Percentiles rank a stretch among this genome's conserved stretches.
Conservation (phyloP, 35 echinoderm and acorn worm genomes). For the Ptychodera flava region DNA sequence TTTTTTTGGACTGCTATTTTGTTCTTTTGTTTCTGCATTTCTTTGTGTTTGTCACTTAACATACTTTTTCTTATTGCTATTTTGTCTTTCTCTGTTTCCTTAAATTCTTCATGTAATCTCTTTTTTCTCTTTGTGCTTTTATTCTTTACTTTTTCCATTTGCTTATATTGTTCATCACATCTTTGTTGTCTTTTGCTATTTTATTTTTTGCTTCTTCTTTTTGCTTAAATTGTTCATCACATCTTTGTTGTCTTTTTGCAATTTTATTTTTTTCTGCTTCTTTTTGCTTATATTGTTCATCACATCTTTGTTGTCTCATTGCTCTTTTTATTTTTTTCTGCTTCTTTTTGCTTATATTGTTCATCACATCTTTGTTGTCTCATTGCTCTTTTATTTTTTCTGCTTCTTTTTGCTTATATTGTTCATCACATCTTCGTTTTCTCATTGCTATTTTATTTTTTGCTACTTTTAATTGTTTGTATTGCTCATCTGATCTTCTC, state of each 20-base stretch:
- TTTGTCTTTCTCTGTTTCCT: not conserved
- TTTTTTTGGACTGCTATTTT: slow-evolving; percentile 8
- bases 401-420: slow-evolving; percentile 8
- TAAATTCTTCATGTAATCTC: not conserved
- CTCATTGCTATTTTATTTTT: no score
- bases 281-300: slow-evolving; percentile 6
- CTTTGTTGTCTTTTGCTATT: not conserved
- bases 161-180: not conserved
- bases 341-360: not conserved
- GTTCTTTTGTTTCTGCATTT: not conserved
- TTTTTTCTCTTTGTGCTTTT: not conserved
- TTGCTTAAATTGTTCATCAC: not conserved
- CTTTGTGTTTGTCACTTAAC: not conserved
- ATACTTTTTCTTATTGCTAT: not conserved
- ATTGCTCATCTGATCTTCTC: not conserved
- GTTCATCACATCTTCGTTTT: not conserved
- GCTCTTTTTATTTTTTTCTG: not conserved
- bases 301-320: not conserved
- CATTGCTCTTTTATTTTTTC: not conserved
- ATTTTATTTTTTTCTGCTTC: slow-evolving; percentile 2
- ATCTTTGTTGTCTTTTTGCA: not conserved
- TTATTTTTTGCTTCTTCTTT: not conserved
- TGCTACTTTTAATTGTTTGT: slow-evolving; percentile 1
- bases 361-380: not conserved
- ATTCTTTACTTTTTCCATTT: not conserved